Percentiles rank a stretch among this genome's conserved stretches.
phyloP scores from a whole-genome alignment of 2,113 vertebrate species.

The Brachypteracias leptosomus region DNA sequence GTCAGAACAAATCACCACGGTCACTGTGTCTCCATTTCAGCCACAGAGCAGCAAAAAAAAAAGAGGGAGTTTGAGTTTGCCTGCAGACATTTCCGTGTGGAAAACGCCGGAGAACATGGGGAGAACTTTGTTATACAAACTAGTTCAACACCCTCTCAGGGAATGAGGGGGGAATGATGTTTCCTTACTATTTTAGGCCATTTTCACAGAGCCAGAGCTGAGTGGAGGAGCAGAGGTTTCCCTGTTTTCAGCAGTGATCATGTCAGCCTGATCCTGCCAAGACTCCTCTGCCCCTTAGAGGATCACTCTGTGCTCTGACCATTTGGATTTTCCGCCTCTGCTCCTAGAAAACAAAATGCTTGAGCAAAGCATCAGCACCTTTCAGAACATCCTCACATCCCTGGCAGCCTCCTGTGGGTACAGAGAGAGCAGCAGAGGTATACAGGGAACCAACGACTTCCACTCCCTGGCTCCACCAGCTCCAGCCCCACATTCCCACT shows the following conservation, averaged over 20 bases:
- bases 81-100: fast-evolving
- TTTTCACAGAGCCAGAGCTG: not conserved
- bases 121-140: not conserved
- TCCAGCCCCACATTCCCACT: not conserved
- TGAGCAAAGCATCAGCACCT: not conserved
- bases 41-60: not conserved
- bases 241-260: not conserved
- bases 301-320: not conserved
- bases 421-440: not conserved
- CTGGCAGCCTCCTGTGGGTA: not conserved
- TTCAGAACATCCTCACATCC: not conserved
- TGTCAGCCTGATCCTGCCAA: not conserved
- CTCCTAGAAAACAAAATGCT: not conserved
- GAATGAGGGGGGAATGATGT: not conserved
- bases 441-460: not conserved
- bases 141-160: not conserved
- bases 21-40: not conserved
- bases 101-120: not conserved
- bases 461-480: not conserved
- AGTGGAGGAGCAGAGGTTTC: not conserved
- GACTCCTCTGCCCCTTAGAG: not conserved
- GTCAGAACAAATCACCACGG: not conserved
- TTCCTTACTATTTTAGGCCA: conserved; percentile 39
- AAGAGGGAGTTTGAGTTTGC: not conserved
- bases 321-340: not conserved